Evolutionary conservation across 2,113 vertebrate genomes (phyloP).

Genomic region (Lates calcarifer): DNA sequence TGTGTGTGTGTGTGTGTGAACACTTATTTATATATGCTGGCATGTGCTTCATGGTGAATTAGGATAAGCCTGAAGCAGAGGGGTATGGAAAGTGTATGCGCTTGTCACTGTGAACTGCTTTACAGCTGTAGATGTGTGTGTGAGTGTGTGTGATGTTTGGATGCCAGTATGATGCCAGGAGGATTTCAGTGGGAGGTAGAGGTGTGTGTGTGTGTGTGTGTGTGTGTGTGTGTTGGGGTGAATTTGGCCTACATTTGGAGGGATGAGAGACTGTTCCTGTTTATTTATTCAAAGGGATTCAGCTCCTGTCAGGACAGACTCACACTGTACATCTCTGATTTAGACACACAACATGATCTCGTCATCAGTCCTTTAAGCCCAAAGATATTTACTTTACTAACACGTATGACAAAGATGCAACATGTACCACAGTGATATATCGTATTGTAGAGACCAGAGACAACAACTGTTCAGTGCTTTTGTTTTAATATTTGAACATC

Average conservation of each 20-base stretch:
- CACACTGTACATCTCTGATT: constrained; percentile 22
- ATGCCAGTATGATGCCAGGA: constrained; percentile 33
- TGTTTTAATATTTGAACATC: too few species aligned
- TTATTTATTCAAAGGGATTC: constrained; percentile 68
- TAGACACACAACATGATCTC: neutral
- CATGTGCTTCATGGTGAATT: constrained; percentile 59
- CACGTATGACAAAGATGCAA: too few species aligned
- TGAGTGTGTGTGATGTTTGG: constrained; percentile 4
- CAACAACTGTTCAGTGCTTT: too few species aligned
- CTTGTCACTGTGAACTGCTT: constrained; percentile 23
- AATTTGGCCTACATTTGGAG: constrained; percentile 72
- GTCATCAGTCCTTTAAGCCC: neutral
- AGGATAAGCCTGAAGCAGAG: constrained; percentile 57
- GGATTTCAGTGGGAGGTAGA: constrained; percentile 39
- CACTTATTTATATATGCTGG: constrained; percentile 49
- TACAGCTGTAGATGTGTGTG: constrained; percentile 3
- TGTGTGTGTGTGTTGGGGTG: constrained; percentile 37
- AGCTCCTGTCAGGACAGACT: constrained; percentile 23
- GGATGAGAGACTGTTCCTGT: constrained; percentile 54
- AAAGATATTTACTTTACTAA: too few species aligned
- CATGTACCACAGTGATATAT: too few species aligned
- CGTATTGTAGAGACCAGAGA: too few species aligned
- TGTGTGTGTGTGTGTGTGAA: constrained; percentile 32
- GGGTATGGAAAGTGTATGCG: constrained; percentile 40
- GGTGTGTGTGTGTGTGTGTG: constrained; percentile 39